Conservation (phyloP, 2,113 vertebrate genomes). For the Siphamia tubifer region DNA sequence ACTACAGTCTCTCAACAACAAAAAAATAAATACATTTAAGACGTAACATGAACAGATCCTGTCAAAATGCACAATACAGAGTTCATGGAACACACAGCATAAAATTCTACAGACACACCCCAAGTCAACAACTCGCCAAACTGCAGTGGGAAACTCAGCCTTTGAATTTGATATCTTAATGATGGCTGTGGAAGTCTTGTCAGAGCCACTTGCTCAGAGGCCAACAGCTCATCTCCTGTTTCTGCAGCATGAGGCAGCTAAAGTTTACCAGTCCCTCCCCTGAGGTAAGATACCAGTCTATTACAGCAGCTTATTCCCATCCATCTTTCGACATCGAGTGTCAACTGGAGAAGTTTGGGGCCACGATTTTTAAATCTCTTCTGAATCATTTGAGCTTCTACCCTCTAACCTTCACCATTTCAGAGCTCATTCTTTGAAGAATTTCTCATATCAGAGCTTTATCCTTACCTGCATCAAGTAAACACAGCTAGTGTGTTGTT, state of each 20-base stretch:
- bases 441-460: neutral
- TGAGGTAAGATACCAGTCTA: constrained; percentile 25
- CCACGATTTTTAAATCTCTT: neutral
- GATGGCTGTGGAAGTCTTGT: neutral
- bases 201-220: constrained; percentile 9
- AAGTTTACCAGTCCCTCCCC: constrained; percentile 12
- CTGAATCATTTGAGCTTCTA: neutral
- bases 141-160: neutral
- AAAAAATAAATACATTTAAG: neutral
- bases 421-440: neutral
- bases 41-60: neutral
- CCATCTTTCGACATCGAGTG: constrained; percentile 21
- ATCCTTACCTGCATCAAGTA: neutral
- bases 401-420: neutral
- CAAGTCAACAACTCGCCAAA: neutral
- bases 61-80: neutral
- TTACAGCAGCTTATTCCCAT: constrained; percentile 37
- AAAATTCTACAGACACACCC: neutral
- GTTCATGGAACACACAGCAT: neutral
- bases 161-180: constrained; percentile 45
- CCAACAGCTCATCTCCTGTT: constrained; percentile 32
- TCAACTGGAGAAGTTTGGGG: neutral
- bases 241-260: constrained; percentile 13
- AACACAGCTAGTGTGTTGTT: constrained; percentile 8
- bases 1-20: neutral